These are phyloP conservation scores for Crypturellus undulatus DNA, from an alignment of 2,113 vertebrate genomes.

Conservation along the genomic window DNA sequence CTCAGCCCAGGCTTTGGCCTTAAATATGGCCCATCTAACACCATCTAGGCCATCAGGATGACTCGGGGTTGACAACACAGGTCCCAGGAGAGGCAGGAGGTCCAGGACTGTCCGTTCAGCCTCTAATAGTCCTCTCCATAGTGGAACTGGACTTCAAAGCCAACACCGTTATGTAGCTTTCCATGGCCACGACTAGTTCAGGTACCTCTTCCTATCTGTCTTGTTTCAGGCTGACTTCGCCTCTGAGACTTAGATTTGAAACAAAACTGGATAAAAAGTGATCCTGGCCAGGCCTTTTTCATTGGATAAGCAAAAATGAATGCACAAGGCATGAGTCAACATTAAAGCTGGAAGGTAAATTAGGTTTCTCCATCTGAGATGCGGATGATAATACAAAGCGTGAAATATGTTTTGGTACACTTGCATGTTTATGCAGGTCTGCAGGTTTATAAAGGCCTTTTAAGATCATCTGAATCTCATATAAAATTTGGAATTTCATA, in stretches of 20 bases:
- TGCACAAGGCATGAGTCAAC: not conserved
- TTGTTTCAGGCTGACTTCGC: not conserved
- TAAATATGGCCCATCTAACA: too few relatives aligned
- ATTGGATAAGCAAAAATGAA: not conserved
- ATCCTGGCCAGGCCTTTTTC: not conserved
- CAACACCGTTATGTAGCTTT: rapidly evolving
- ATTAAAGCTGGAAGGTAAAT: not conserved
- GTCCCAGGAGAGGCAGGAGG: not conserved
- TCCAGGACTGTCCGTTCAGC: not conserved
- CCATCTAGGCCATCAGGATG: not conserved
- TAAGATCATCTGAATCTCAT: not conserved
- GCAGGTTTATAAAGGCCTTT: not conserved
- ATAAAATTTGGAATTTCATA: not conserved
- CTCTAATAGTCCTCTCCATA: too few relatives aligned
- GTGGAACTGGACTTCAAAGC: not conserved
- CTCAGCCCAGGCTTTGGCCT: too few relatives aligned
- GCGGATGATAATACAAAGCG: not conserved
- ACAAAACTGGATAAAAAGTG: not conserved
- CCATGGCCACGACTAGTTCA: not conserved
- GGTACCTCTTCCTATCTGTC: not conserved
- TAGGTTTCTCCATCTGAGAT: not conserved
- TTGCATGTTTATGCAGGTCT: not conserved
- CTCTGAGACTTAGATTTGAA: not conserved
- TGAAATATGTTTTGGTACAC: not conserved
- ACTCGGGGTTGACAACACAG: not conserved